phyloP scores from a whole-genome alignment of 2,113 vertebrate species.

The Oenanthe oenanthe region DNA sequence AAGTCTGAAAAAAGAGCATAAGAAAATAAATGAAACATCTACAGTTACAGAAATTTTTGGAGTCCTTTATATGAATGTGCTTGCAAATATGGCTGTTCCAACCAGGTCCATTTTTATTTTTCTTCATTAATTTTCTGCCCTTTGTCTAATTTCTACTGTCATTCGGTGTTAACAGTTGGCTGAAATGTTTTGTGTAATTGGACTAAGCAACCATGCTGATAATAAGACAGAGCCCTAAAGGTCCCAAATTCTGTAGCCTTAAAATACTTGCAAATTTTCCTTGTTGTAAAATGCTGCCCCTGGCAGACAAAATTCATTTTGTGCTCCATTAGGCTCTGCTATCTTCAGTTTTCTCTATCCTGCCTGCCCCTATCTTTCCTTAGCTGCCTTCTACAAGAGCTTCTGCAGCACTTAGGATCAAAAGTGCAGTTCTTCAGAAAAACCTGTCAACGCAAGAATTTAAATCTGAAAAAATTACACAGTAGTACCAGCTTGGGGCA shows the following conservation, averaged over 20 bases:
- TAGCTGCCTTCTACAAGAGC: neutral
- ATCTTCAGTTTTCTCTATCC: constrained; percentile 12
- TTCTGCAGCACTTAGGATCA: constrained; percentile 46
- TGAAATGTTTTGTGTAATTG: constrained; percentile 37
- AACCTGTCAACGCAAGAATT: constrained; percentile 44
- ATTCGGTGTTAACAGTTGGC: neutral
- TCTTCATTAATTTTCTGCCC: neutral
- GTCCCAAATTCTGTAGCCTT: neutral
- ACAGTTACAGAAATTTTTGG: neutral
- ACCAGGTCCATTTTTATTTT: neutral
- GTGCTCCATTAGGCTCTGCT: constrained; percentile 53
- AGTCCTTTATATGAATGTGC: neutral
- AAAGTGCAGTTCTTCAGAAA: constrained; percentile 39
- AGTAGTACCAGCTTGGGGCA: constrained; percentile 34
- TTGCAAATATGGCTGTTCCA: neutral
- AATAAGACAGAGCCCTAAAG: constrained; percentile 17
- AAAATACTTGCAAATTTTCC: constrained; percentile 38
- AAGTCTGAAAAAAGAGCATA: neutral
- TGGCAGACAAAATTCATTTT: constrained; percentile 58
- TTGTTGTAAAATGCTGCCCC: constrained; percentile 9
- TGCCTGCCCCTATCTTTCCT: neutral
- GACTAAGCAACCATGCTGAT: neutral
- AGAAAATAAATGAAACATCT: neutral
- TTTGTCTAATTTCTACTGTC: constrained; percentile 4
- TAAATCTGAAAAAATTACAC: constrained; percentile 46